Evolutionary conservation across 2,113 vertebrate genomes (phyloP).

Genomic region (Cettia cetti): DNA sequence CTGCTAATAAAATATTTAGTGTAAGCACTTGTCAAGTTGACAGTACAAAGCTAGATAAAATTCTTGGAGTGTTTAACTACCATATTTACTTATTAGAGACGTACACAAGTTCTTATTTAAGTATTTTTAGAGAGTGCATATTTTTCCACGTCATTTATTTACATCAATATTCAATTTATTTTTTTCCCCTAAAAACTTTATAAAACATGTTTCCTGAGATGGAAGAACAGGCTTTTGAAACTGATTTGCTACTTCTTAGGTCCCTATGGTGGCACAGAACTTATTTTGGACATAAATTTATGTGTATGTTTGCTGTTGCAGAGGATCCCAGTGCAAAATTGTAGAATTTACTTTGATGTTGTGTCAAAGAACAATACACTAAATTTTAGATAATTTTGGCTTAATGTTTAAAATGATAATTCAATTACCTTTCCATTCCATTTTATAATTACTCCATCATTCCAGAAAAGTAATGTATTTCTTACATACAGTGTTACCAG

Average conservation of each 20-base stretch:
- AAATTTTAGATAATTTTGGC: not conserved
- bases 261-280: not conserved
- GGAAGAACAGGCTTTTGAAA: not conserved
- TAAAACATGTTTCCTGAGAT: not conserved
- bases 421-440: not conserved
- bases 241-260: not conserved
- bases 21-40: not conserved
- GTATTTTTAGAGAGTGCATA: not conserved
- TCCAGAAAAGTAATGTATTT: not conserved
- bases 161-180: not conserved
- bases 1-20: not conserved
- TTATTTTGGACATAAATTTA: not conserved
- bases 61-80: not conserved
- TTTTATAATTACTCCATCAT: not conserved
- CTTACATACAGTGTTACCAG: not conserved
- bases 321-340: not conserved
- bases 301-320: accelerated
- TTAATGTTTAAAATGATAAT: not conserved
- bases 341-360: not conserved
- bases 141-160: not conserved
- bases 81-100: not conserved
- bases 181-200: not conserved
- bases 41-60: not conserved
- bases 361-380: not conserved
- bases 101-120: not conserved